Percentiles rank a stretch among this genome's conserved stretches.
Evolutionary conservation across 2,113 vertebrate genomes (phyloP).

Genomic region (Nanorana parkeri): DNA sequence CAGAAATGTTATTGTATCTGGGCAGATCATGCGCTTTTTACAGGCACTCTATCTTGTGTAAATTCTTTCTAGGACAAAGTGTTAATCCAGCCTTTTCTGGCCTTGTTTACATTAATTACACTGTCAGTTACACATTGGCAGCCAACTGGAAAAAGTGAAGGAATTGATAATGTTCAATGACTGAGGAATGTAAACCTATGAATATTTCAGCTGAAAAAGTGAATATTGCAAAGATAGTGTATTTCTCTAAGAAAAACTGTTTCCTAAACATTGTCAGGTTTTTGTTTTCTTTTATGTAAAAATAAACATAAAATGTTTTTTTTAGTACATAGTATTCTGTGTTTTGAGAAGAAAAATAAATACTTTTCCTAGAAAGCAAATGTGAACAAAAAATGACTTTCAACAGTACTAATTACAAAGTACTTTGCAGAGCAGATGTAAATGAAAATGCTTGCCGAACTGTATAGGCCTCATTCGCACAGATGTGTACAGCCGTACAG

Average conservation of each 20-base stretch:
- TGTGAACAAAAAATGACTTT: no score
- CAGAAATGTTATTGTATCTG: slow-evolving; percentile 40
- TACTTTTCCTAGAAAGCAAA: no score
- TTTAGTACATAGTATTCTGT: no score
- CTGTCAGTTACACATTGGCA: slow-evolving; percentile 27
- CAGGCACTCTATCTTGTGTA: slow-evolving; percentile 21
- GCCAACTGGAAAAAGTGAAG: slow-evolving; percentile 7
- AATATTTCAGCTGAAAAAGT: not conserved
- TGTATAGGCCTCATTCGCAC: no score
- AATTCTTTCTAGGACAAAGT: slow-evolving; percentile 31
- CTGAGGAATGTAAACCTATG: not conserved
- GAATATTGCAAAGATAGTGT: not conserved
- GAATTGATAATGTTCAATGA: slow-evolving; percentile 5
- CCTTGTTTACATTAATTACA: slow-evolving; percentile 16
- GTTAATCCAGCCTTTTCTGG: slow-evolving; percentile 21
- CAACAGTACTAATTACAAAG: no score
- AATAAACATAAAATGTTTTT: no score
- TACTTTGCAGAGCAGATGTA: no score
- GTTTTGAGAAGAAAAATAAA: no score
- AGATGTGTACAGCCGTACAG: no score
- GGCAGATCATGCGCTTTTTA: slow-evolving; percentile 10
- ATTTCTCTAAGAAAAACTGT: slow-evolving; percentile 7
- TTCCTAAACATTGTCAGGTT: not conserved
- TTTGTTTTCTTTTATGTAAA: no score
- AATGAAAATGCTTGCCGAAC: no score